Conservation (phyloP, 2,113 vertebrate genomes). For the Mus spicilegus region DNA sequence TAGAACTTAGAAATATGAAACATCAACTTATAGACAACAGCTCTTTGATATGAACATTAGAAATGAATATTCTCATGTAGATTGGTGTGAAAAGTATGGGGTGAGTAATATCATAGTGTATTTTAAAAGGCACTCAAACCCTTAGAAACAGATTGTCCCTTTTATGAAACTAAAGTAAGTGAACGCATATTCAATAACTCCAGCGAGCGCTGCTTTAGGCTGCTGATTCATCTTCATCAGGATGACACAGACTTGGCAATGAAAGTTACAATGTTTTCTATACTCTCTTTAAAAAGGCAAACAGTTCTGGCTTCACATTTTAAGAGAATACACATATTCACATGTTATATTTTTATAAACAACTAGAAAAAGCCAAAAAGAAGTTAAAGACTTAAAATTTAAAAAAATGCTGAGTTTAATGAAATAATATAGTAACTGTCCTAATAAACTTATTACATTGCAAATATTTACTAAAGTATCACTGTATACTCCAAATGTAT, state of each 20-base stretch:
- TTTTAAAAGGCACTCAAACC: neutral
- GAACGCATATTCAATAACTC: accelerated
- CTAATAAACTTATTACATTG: neutral
- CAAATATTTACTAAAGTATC: neutral
- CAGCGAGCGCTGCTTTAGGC: too few species aligned
- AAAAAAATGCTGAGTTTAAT: neutral
- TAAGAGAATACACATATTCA: neutral
- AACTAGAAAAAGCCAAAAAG: neutral
- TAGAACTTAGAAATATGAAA: neutral
- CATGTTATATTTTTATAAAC: neutral
- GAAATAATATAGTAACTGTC: neutral
- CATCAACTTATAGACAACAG: neutral
- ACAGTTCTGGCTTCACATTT: neutral
- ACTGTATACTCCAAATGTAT: neutral
- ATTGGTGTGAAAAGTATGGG: neutral
- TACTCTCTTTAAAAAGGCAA: neutral
- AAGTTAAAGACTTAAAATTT: neutral
- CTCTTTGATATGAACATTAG: neutral
- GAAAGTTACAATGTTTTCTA: neutral
- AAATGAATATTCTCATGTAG: neutral
- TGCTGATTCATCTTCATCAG: neutral
- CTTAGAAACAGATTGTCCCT: neutral
- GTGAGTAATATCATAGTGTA: neutral
- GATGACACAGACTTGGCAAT: neutral
- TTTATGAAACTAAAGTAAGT: neutral